Conservation (phyloP, 2,113 vertebrate species). For the Sialia sialis region DNA sequence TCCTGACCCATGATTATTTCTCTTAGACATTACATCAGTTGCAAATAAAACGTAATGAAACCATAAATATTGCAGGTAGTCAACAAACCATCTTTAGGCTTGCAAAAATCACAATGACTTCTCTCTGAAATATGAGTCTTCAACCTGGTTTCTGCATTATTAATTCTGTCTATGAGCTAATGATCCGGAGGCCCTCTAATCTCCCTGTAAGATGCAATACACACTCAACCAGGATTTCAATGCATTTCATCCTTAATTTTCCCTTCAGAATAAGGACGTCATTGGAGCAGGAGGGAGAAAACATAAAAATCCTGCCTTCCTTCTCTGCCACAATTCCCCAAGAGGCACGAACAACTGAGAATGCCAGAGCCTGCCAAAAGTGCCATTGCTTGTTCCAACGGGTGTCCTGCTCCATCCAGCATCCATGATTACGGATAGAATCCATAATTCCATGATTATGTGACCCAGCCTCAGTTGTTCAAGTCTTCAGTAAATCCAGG, state of each 20-base stretch:
- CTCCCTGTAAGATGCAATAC: background rate
- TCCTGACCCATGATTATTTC: constrained; percentile 21
- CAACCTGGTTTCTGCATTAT: background rate
- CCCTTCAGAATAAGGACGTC: background rate
- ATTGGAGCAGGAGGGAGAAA: background rate
- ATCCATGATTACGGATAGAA: too few relatives aligned
- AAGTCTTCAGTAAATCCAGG: background rate
- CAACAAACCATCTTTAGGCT: background rate
- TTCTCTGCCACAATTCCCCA: background rate
- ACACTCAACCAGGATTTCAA: background rate
- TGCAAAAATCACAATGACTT: constrained; percentile 5
- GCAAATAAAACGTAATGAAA: constrained; percentile 58
- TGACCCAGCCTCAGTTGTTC: background rate
- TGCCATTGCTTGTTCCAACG: background rate
- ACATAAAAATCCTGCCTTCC: background rate
- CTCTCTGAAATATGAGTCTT: background rate
- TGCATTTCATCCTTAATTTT: background rate
- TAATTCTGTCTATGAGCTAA: background rate
- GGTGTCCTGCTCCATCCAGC: background rate
- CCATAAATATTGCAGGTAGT: constrained; percentile 58
- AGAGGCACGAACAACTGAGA: background rate
- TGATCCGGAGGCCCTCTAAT: background rate
- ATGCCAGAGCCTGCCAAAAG: background rate
- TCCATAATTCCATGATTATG: background rate
- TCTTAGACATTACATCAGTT: constrained; percentile 65